Evolutionary conservation across 2,113 vertebrate species (phyloP).

Genomic region (Pelecanus crispus): DNA sequence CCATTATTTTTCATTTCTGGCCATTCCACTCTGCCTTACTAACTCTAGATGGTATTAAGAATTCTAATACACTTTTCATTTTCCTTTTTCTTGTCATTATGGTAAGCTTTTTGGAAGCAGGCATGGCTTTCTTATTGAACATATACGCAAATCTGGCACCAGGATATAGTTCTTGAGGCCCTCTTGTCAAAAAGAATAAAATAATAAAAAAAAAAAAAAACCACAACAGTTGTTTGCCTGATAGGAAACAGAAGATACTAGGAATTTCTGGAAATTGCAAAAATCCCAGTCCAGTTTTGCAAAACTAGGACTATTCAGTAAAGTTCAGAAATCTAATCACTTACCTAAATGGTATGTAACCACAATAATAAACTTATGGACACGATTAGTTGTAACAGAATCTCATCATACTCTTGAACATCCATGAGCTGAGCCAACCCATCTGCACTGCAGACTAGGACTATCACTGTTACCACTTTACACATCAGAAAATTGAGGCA

Average conservation of each 20-base stretch:
- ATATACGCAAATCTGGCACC: background rate
- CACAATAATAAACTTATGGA: background rate
- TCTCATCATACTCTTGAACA: background rate
- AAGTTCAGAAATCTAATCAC: background rate
- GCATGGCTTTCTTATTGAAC: background rate
- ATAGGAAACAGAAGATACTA: background rate
- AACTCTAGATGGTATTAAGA: background rate
- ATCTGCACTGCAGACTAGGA: background rate
- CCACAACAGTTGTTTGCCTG: background rate
- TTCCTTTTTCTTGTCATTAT: slow-evolving; percentile 26
- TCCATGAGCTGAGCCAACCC: background rate
- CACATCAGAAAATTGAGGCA: background rate
- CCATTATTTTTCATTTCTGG: slow-evolving; percentile 16
- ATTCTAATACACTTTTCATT: background rate
- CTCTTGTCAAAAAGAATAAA: background rate
- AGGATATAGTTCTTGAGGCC: background rate
- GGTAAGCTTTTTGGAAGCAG: background rate
- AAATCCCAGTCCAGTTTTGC: background rate
- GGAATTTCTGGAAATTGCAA: background rate
- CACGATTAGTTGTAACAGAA: background rate
- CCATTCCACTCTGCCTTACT: background rate
- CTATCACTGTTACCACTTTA: background rate
- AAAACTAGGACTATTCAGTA: background rate
- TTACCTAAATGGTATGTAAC: background rate
- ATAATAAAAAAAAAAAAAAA: too few species aligned